Evolutionary conservation across 2,797 vertebrate genomes (phyloP).

Genomic region (Phalanger gymnotis): DNA sequence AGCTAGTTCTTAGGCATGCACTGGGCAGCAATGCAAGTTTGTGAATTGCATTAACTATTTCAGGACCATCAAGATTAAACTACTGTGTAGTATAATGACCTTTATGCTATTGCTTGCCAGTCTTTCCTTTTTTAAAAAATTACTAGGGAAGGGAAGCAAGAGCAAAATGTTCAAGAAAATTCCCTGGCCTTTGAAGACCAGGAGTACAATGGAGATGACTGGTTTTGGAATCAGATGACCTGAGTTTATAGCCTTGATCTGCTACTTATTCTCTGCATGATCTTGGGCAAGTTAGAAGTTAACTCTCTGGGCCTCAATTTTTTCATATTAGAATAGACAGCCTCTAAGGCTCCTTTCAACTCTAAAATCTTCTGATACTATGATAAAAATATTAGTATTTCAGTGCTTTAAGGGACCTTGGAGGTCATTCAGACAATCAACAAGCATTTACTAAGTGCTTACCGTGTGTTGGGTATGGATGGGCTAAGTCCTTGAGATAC

Average conservation of each 20-base stretch:
- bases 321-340: background rate
- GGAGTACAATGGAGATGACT: background rate
- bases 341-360: background rate
- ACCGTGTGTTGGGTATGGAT: background rate
- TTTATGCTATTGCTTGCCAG: background rate
- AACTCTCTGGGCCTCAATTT: background rate
- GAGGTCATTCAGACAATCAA: background rate
- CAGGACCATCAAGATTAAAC: background rate
- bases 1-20: constrained; percentile 25
- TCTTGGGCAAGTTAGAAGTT: background rate
- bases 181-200: background rate
- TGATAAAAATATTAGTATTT: background rate
- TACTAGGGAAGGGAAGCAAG: background rate
- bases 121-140: background rate
- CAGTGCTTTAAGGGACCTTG: background rate
- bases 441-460: background rate
- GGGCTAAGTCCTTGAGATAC: background rate
- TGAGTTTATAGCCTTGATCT: background rate
- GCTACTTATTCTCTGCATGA: background rate
- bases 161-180: background rate
- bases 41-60: background rate
- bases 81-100: background rate
- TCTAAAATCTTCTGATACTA: background rate
- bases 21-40: background rate
- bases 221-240: background rate